Evolutionary conservation across 2,113 vertebrate genomes (phyloP), one percentile per base, ranked within the genome.

Genomic region (Poicephalus gulielmi): DNA sequence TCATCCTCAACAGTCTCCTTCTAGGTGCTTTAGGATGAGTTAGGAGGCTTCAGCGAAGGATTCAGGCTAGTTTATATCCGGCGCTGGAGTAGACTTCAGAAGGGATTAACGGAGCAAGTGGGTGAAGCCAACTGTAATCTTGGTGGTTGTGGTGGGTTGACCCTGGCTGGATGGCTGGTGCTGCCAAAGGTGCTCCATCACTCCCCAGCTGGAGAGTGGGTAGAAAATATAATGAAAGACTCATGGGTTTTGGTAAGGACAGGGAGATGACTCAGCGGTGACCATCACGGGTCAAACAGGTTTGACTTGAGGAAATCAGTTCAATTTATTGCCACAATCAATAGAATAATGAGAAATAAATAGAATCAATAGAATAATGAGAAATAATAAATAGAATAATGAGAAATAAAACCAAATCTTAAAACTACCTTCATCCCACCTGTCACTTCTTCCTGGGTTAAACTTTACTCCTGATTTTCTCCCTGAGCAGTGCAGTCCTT

Each of bases 21-120:
- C 35, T 70, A 69, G 62, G 68, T 95, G 66, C 66, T 90, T 87
- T 75, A 82, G 70, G 49, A 85, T 73, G 71, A 81, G 39, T 75
- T 83, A 92, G 76, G 69, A 90, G 76, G 66, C 57, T 94, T 92
- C 94, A 68, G 93, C 41, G 50, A 78, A 83, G 74, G 82, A 86
- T 96, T 90, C 11, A 3, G 76, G 50, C 55, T 74, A 31, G 60
- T 88, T 11, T 83, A 52, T 81, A 73, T 83, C 33, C 71, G 18
- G 43, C 37, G 7, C 43, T 77, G 77, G 47, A 87, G 82, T 41
- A 68, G 59, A 60, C 75, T 57, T 95, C 52, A 68, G 47, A 75
- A 50, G 69, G 83, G 55, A 88, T 88, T 94, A 77, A n/a, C 10
- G 60, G 83, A 94, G 52, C 64, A 37, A 81, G 79, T 55, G 76